Evolutionary conservation across 2,797 vertebrate genomes (phyloP), one percentile per base, ranked within the genome.

Genomic region (Chromobotia macracanthus): DNA sequence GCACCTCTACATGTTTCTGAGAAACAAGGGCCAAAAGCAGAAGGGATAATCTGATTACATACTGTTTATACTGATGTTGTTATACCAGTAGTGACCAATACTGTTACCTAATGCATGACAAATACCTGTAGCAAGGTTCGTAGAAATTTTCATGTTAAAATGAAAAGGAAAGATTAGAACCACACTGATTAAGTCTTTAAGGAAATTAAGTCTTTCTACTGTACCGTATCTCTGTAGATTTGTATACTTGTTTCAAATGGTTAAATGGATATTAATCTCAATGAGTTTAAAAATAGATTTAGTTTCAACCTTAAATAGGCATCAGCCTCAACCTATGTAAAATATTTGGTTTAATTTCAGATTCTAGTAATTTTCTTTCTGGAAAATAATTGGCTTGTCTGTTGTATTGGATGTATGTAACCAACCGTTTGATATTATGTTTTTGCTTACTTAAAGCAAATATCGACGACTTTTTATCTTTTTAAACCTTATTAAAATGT

Each of bases 31-130:
- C 18, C 41, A 60, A 56, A 44, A 51, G 69, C 35, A 28, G 28
- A 51, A 23, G 46, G 50, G 63, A 75, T 82, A 75, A 82, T 82
- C 81, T 70, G 65, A 69, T 82, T 79, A 75, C 5, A 15, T n/a
- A 4, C 15, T 31, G 25, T 21, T 82, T 44, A 19, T 79, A 55
- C 65, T 48, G 35, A 65, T 50, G 55, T n/a, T 61, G 38, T 18
- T 50, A 65, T 11, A 75, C 25, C 68, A 51, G 48, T 28, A 44
- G 58, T 60, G 38, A 60, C 51, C 55, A 48, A 23, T 11, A 21
- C 28, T 50, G 41, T 61, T 70, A 21, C 21, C 50, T 63, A 70
- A 70, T n/a, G n/a, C 41, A 60, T 51, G 55, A 51, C 13, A 25
- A 9, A 35, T n/a, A 35, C 61, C 28, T 63, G 23, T 28, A 35